Base-by-base conservation (phyloP, 2,797 vertebrate species). In the Lateolabrax maculatus region DNA sequence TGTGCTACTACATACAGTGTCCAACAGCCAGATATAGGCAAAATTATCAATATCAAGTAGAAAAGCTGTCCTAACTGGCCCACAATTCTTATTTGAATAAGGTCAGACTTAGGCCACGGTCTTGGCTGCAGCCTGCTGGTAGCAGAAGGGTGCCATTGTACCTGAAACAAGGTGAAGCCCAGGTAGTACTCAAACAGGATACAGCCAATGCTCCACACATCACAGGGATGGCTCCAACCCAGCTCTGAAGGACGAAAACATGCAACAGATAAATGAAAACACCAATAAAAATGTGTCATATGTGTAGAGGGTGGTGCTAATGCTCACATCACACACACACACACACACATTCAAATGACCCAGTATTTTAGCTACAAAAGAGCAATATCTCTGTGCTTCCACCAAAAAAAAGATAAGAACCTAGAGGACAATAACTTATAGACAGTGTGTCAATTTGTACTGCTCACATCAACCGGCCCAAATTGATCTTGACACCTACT, bases 181-280 rank as follows among this genome's bases (percentile, higher is more conserved):
- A 99, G 95, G 81, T 99, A 99, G 91, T 99, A 99, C 92, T 99
- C 98, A 70, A 99, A 99, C 87, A 99, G 93, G 93, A 99, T 99
- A 70, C 98, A 99, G 86, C 98, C 98, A 16, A 98, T 97, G 87
- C 98, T 99, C 98, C 98, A 99, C 56, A 99, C 98, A 3, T 99
- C 98, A 90, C 98, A 99, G 0, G 98, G 98, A 88, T 99, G 97
- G 52, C 94, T 97, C 98, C 98, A 99, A 41, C 98, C 98, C 76
- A 99, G 91, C 89, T 99, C 98, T 99, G 85, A 49, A 79, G 25
- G 23, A 46, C 5, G 37, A 21, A 76, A 74, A 80, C 37, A 70
- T 4, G 31, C 0, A 10, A 53, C 2, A 2, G 49, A 37, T 51
- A 13, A 18, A 69, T 36, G 0, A 69, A 37, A 74, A 29, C 18